Evolutionary conservation across 2,888 invertebrate species (phyloP).

Genomic region (Acanthosepion lycidas): DNA sequence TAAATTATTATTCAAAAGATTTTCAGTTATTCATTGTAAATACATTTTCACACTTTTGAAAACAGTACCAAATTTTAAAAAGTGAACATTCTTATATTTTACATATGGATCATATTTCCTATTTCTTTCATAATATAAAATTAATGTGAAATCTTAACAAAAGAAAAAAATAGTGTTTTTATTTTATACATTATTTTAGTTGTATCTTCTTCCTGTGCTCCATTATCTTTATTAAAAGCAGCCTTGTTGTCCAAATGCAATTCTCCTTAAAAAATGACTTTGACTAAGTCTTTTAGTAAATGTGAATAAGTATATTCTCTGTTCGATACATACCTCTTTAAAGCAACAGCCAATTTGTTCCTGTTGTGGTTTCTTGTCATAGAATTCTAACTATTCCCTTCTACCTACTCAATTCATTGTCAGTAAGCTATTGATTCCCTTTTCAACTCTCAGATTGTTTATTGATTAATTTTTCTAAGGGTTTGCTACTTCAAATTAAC

Average conservation of each 20-base stretch:
- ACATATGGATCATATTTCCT: background rate
- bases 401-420: background rate
- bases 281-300: background rate
- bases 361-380: background rate
- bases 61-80: background rate
- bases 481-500: conserved; percentile 33
- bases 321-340: background rate
- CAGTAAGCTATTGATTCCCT: background rate
- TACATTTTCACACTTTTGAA: background rate
- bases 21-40: background rate
- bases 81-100: background rate
- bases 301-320: background rate
- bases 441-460: background rate
- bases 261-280: background rate
- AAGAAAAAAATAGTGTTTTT: background rate
- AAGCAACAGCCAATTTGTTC: background rate
- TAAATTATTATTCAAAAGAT: background rate
- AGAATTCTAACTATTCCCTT: background rate
- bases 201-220: background rate
- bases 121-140: background rate
- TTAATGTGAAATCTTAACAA: background rate
- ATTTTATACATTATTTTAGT: background rate
- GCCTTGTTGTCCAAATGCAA: background rate
- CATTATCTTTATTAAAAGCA: background rate
- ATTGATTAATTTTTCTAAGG: background rate